A percentile compares a stretch with the other conserved stretches of the same genome.
Conservation (phyloP, 2,113 vertebrate species). For the Odontophorus gujanensis region DNA sequence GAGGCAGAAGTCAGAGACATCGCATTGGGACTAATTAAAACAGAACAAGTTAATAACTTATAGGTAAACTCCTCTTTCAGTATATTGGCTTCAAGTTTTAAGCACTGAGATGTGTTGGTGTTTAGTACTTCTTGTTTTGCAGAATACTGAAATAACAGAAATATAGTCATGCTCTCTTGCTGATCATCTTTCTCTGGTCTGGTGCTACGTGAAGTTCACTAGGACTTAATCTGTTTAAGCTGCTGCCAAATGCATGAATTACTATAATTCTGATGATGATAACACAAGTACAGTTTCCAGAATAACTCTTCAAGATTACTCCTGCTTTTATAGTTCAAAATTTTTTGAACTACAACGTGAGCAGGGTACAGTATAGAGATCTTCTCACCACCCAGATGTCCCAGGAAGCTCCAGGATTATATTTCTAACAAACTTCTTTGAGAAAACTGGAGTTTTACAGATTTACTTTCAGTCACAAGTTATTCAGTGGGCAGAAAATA, state of each 20-base stretch:
- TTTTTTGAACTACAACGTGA: not conserved
- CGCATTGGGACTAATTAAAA: not conserved
- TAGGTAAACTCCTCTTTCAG: not conserved
- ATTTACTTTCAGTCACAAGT: not conserved
- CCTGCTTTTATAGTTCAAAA: not conserved
- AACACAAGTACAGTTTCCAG: not conserved
- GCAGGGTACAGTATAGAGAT: not conserved
- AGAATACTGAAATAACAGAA: not conserved
- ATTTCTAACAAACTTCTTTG: not conserved
- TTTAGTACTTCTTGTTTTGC: not conserved
- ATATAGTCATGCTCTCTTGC: not conserved
- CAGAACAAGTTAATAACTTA: not conserved
- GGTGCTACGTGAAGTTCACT: accelerated
- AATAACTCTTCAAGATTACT: not conserved
- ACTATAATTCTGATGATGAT: not conserved
- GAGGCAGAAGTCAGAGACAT: not conserved
- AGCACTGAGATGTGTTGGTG: not conserved
- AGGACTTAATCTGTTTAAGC: not conserved
- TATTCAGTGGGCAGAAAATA: not conserved
- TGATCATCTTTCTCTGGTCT: not conserved
- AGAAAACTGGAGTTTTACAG: not conserved
- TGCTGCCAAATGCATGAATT: not conserved
- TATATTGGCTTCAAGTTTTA: not conserved
- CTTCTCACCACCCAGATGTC: not conserved
- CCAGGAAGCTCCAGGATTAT: not conserved